Evolutionary conservation across 2,113 vertebrate species (phyloP).

Genomic region (Himantopus leucocephalus): DNA sequence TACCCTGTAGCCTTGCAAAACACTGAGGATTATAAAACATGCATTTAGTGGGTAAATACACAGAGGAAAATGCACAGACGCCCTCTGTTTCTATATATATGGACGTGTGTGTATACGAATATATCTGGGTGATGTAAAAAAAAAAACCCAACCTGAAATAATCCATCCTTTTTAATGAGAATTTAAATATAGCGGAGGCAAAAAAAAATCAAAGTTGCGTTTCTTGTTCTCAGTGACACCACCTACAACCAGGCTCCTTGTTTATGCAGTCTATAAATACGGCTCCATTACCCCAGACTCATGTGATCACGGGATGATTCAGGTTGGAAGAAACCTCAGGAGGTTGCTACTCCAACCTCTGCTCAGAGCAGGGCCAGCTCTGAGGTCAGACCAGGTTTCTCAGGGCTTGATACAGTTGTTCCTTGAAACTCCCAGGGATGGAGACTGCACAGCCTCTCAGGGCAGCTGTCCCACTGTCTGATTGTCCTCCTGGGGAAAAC

Average conservation of each 20-base stretch:
- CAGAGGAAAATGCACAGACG: slow-evolving; percentile 22
- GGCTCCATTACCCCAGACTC: neutral
- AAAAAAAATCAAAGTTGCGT: neutral
- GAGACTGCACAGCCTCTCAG: neutral
- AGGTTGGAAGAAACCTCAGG: neutral
- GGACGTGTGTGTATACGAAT: neutral
- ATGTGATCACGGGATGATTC: neutral
- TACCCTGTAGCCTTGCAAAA: slow-evolving; percentile 37
- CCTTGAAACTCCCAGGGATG: neutral
- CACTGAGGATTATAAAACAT: slow-evolving; percentile 59
- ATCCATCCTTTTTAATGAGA: slow-evolving; percentile 8
- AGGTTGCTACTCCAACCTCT: neutral
- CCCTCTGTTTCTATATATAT: slow-evolving; percentile 10
- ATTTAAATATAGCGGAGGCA: neutral
- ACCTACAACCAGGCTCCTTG: neutral
- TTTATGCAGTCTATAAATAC: neutral
- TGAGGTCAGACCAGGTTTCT: neutral
- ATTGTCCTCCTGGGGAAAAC: neutral
- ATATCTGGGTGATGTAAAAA: neutral
- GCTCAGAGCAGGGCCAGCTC: neutral
- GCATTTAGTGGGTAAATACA: slow-evolving; percentile 38
- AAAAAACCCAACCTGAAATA: neutral
- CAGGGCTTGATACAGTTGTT: neutral
- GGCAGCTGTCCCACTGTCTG: neutral
- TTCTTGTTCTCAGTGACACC: neutral